Evolutionary conservation across 2,888 invertebrate genomes (phyloP), one percentile per base, ranked within the genome.

Genomic region (Synergus itoensis): DNA sequence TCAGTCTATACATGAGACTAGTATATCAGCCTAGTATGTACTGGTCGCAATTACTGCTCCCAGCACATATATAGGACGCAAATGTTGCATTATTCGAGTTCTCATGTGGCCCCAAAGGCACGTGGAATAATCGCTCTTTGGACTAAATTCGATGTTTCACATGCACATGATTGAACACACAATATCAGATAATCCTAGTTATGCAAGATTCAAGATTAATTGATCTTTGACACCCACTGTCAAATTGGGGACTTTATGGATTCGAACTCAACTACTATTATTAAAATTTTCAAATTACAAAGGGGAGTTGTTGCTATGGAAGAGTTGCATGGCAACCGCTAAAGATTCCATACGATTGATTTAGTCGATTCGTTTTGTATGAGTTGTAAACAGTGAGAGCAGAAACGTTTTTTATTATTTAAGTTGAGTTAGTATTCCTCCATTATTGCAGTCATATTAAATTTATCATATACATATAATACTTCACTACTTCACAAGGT

Each of bases 61-160:
- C 43, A 65, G 41, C 40, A 41, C 67, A 69, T 21, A 45, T 67
- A 63, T 36, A 63, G 73, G 28, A 40, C 77, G 41, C 65, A 65
- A 78, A 77, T 77, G 75, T 76, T 80, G 76, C 79, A 82, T 79
- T 82, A 80, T 79, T 80, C 67, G 76, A 79, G 80, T 67, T 77
- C 77, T 79, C 77, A 77, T 63, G 77, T 77, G 75, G 65, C 78
- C 76, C 80, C 79, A 82, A 80, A 82, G 82, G 69, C 65, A 65
- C 67, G 53, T 65, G 16, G 78, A 77, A 75, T 78, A 81, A 77
- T 79, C 76, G 77, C 67, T 80, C 76, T 73, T 76, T 40, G 73
- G 36, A 36, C 4, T 36, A 11, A 73, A 73, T 73, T 73, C 36
- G 73, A 53, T 73, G 40, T 53, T 73, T 57, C 53, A 40, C 53